These are phyloP conservation scores for Elanoides forficatus DNA, from an alignment of 2,113 vertebrate genomes.

Conservation along the genomic window DNA sequence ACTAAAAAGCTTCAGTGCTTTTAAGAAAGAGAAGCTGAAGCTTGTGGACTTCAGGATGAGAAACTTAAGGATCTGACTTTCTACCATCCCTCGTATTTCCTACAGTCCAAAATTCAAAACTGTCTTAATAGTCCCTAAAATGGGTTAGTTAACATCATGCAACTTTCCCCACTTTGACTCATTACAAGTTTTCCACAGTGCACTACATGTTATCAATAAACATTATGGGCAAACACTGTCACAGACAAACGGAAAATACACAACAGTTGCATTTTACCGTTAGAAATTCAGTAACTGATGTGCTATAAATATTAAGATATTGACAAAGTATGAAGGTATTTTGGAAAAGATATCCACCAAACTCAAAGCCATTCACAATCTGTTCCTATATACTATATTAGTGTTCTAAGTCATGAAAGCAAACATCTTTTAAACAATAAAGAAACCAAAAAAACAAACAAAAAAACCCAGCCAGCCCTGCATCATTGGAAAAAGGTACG, in stretches of 20 bases:
- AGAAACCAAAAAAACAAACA: neutral
- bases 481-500: fast-evolving
- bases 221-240: neutral
- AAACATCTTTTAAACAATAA: neutral
- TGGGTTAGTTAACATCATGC: neutral
- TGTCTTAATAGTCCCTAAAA: neutral
- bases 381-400: neutral
- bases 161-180: neutral
- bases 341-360: neutral
- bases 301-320: neutral
- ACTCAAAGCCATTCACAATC: neutral
- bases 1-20: neutral
- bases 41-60: neutral
- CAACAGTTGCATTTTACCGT: neutral
- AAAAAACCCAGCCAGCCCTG: fast-evolving
- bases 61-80: neutral
- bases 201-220: neutral
- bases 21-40: neutral
- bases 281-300: neutral
- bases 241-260: neutral
- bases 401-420: neutral
- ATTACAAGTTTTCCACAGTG: neutral
- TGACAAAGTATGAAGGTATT: neutral
- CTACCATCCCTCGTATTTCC: neutral
- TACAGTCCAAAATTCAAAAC: neutral